Conservation (phyloP, 2,113 vertebrate species). For the Felis chaus region DNA sequence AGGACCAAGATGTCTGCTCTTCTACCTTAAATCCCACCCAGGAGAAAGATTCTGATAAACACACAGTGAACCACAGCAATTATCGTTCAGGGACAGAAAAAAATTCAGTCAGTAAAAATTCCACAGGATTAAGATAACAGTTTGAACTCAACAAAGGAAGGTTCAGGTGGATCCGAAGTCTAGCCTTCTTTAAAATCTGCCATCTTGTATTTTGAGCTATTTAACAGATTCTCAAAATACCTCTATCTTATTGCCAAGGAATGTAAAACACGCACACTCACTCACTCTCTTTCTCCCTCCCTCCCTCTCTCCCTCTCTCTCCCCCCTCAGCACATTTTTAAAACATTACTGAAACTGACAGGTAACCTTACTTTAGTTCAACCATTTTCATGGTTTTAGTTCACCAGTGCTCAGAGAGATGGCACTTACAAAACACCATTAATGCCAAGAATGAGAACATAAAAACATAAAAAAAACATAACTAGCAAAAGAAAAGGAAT, state of each 20-base stretch:
- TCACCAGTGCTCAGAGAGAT: neutral
- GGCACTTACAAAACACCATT: neutral
- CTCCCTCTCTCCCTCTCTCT: neutral
- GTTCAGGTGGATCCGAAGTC: slow-evolving; percentile 10
- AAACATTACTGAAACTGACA: slow-evolving; percentile 42
- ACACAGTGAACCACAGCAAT: neutral
- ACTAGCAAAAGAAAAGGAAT: neutral
- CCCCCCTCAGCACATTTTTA: neutral
- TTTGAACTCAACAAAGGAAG: slow-evolving; percentile 49
- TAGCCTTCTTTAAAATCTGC: slow-evolving; percentile 49
- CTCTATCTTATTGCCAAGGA: slow-evolving; percentile 50
- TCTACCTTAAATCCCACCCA: slow-evolving; percentile 25
- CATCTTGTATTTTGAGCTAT: slow-evolving; percentile 39
- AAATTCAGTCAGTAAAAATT: slow-evolving; percentile 48
- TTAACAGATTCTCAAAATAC: slow-evolving; percentile 59
- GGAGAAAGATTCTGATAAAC: slow-evolving; percentile 40
- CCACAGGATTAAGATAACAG: slow-evolving; percentile 52
- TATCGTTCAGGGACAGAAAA: slow-evolving; percentile 46
- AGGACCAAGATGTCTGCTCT: slow-evolving; percentile 36
- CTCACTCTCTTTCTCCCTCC: neutral
- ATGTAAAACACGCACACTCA: neutral
- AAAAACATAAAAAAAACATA: neutral
- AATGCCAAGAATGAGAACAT: neutral
- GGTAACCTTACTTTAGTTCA: neutral
- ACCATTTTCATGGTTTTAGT: neutral